Base-by-base conservation (phyloP, 1,140 invertebrate genomes). In the Stegodyphus mimosarum region DNA sequence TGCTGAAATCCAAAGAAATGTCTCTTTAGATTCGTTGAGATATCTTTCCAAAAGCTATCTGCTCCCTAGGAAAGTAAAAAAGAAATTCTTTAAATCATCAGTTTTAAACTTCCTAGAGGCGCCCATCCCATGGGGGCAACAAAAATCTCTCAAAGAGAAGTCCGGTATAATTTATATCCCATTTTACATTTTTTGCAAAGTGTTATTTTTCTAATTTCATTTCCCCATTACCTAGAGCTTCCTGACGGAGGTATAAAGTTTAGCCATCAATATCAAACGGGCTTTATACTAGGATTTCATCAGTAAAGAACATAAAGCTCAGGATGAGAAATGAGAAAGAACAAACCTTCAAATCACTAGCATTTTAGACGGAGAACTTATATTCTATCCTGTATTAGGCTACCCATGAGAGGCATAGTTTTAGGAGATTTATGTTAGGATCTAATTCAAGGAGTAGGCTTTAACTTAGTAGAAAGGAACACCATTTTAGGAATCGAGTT, bases 171-270 rank as follows among this genome's bases (percentile, higher is more conserved):
- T 71, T 80, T 80, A 80, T 72, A 80, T 60, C 78, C 64, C 78
- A 80, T 71, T 80, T 72, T 72, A 80, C 78, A 80, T 80, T 80
- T 83, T 73, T 49, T 49, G 51, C 52, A 18, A 5, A 64, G 69
- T 64, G 78, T 78, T 64, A 81, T 81, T 18, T 81, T 81, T 81
- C 78, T 72, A 81, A 81, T 81, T 81, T 69, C 48, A 72, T 81
- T 67, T 67, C 63, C 53, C 53, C 70, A 72, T 60, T 81, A 72
- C 78, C 51, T 50, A 52, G 50, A 55, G 48, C 80, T 83, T 60
- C 74, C 55, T 73, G 64, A 80, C 67, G 50, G 71, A 51, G 80
- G 70, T 52, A 74, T 83, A 83, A 83, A 83, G 52, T 74, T 73
- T 66, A 73, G 71, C 71, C 80, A 83, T 83, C 80, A 83, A 83